Conservation (phyloP, 2,888 invertebrate genomes). For the Himalopsyche japonica region DNA sequence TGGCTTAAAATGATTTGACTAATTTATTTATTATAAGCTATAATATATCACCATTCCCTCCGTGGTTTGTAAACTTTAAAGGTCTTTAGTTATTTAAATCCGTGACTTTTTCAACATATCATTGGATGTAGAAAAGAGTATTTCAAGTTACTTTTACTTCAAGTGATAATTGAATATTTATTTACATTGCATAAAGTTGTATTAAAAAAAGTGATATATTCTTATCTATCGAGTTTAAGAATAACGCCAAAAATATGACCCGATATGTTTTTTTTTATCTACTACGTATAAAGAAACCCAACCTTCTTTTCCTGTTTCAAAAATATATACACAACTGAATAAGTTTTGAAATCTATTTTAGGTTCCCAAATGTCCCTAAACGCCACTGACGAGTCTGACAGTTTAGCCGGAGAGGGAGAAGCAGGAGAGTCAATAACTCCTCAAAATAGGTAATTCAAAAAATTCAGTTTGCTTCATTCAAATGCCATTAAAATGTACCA, state of each 20-base stretch:
- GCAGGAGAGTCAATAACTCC: constrained; percentile 15
- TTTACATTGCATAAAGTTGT: neutral
- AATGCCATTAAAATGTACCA: neutral
- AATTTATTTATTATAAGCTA: too few species aligned
- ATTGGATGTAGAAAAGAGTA: neutral
- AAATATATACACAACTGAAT: neutral
- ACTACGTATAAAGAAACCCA: too few species aligned
- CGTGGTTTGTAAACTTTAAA: too few species aligned
- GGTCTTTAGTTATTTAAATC: too few species aligned
- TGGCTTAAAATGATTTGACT: neutral
- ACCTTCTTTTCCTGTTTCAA: neutral
- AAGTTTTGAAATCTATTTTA: constrained; percentile 43
- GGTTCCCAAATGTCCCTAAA: constrained; percentile 61
- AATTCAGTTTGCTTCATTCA: neutral
- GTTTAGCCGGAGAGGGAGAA: constrained; percentile 47
- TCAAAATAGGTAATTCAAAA: constrained; percentile 11
- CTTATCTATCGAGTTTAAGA: too few species aligned
- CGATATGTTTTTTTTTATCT: too few species aligned
- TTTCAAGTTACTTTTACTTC: neutral
- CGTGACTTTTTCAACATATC: too few species aligned
- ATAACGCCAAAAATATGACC: too few species aligned
- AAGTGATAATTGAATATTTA: neutral
- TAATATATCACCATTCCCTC: too few species aligned
- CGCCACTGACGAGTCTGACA: constrained; percentile 54
- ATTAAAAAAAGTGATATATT: too few species aligned